Evolutionary conservation across 2,113 vertebrate genomes (phyloP), one percentile per base, ranked within the genome.

Genomic region (Nettapus auritus): DNA sequence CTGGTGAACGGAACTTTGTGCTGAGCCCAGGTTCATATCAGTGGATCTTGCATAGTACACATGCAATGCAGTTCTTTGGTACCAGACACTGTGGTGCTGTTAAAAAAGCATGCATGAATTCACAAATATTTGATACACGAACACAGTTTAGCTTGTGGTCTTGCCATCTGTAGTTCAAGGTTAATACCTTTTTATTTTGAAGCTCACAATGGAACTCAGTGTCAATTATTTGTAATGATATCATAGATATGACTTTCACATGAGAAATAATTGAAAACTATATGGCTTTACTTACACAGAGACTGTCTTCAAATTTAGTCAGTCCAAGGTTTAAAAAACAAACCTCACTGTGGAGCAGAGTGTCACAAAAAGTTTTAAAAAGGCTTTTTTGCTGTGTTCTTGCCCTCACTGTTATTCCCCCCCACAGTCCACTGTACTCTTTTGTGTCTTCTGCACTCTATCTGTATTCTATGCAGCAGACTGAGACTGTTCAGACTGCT

Each of bases 111-210:
- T 55, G 91, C 66, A 25, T 21, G 80, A 82, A 71, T 88, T 94
- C 62, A 78, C 69, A 95, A 82, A 70, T 10, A 17, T 95, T 74
- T 73, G 80, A 79, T 17, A 11, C 22, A 68, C n/a, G 90, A 94
- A 76, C 84, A 68, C 48, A 82, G 60, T 79, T 86, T 69, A 76
- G 34, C 53, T 42, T 48, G 34, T 88, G 57, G 85, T 90, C 88
- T 89, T 91, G 81, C 63, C 16, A 79, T 33, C 79, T 40, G 9
- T 33, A 91, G 83, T n/a, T 96, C 92, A 97, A 97, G 94, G 82
- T 91, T 83, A 95, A 64, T 5, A 31, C 15, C 12, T 44, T 83
- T 94, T 74, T 53, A 83, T 93, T 94, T 95, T 73, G 50, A 92
- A 94, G 48, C 33, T 88, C n/a, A 6, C 50, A 55, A 82, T 4